Evolutionary conservation across 2,888 invertebrate species (phyloP).

Genomic region (Sinohyriopsis cumingii): DNA sequence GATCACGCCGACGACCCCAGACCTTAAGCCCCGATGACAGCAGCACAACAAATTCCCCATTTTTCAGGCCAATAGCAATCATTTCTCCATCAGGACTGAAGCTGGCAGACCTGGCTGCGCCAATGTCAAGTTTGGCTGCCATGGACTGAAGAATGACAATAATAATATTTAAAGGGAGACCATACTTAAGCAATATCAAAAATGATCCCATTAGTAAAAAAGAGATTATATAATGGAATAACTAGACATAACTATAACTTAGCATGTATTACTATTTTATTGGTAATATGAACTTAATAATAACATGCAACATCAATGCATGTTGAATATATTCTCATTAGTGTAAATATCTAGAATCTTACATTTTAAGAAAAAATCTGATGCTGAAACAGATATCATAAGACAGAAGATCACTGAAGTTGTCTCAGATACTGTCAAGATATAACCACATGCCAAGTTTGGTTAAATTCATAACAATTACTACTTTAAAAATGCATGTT

Average conservation of each 20-base stretch:
- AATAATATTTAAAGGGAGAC: conserved; percentile 2
- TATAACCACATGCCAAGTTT: too few species aligned
- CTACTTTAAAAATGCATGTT: too few species aligned
- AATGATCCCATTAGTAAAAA: background rate
- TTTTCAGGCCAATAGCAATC: conserved; percentile 69
- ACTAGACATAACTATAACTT: background rate
- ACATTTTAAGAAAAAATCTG: too few species aligned
- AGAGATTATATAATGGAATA: background rate
- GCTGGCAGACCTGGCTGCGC: conserved; percentile 63
- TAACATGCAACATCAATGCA: too few species aligned
- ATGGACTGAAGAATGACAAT: conserved; percentile 50
- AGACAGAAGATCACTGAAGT: too few species aligned
- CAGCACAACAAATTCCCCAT: conserved; percentile 69
- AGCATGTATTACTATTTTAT: too few species aligned
- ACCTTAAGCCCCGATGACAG: conserved; percentile 61
- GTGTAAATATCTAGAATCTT: too few species aligned
- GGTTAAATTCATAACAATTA: too few species aligned
- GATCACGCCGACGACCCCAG: conserved; percentile 66
- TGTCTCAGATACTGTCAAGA: too few species aligned
- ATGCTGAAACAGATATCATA: too few species aligned
- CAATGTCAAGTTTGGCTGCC: conserved; percentile 61
- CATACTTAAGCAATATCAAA: background rate
- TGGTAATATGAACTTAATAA: too few species aligned
- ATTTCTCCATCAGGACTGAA: conserved; percentile 69
- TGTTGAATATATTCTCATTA: too few species aligned